Evolutionary conservation across 2,113 vertebrate species (phyloP).

Genomic region (Carlito syrichta): DNA sequence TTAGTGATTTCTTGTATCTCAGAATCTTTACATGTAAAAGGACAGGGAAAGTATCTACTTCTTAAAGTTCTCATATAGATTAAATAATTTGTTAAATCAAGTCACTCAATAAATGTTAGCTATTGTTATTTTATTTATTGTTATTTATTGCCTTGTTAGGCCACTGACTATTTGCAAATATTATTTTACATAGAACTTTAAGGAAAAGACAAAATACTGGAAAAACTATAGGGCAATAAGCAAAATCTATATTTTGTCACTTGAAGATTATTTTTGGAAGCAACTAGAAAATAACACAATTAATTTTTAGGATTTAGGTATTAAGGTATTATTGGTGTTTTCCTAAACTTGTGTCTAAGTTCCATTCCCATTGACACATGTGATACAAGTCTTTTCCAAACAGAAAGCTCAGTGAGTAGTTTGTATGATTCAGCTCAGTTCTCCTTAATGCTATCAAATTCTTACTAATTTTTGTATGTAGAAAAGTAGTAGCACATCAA

Average conservation of each 20-base stretch:
- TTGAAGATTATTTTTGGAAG: neutral
- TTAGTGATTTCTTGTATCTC: neutral
- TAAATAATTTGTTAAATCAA: neutral
- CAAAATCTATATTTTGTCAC: neutral
- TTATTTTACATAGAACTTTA: neutral
- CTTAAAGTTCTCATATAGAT: neutral
- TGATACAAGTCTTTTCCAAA: neutral
- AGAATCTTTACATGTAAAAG: neutral
- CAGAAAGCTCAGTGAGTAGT: neutral
- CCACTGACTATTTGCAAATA: neutral
- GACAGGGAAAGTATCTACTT: neutral
- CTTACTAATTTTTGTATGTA: neutral
- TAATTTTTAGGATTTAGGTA: neutral
- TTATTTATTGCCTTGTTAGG: neutral
- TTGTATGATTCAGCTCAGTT: neutral
- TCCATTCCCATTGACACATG: neutral
- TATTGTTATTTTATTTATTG: neutral
- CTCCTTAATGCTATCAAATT: neutral
- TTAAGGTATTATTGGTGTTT: neutral
- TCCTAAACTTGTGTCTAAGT: neutral
- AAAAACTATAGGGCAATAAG: too few species aligned
- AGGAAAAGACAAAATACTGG: neutral
- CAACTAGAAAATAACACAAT: neutral
- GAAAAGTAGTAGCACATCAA: neutral
- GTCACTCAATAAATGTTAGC: neutral